Base-by-base conservation (phyloP, 2,797 vertebrate genomes). In the Myripristis murdjan region DNA sequence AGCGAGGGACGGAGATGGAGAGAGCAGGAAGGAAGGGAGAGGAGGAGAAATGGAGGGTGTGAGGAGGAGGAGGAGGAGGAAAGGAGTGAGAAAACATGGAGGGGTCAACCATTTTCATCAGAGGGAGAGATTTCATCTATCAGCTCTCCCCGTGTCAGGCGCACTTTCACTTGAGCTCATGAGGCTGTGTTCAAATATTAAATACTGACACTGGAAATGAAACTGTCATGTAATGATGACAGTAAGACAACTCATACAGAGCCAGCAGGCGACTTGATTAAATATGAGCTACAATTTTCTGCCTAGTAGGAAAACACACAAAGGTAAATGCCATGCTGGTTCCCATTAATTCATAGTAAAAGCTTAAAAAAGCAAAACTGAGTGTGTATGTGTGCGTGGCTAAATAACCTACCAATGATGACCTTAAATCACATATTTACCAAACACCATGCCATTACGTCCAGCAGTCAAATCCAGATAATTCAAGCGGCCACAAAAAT, bases 401-500 rank as follows among this genome's bases (percentile, higher is more conserved):
- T 14, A 6, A 24, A 26, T 26, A 26, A 4, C 18, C 33, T 35
- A 9, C 33, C 35, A 23, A 26, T 52, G 6, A 23, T 11, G 22
- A 23, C 24, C 20, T 52, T 12, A 12, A 23, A 60, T 64, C 22
- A 65, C 59, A 69, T 48, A 58, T 74, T 44, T 43, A 14, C 33
- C 6, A 54, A 33, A 56, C 22, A 35, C 18, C 54, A 56, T 56
- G 54, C 54, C 6, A 39, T 37, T 31, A 22, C 39, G 31, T 56
- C 10, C 52, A 35, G 28, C 57, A 43, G 39, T 43, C 41, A 46
- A 26, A 16, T 44, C 77, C 82, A 76, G 60, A 78, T 76, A 78
- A 78, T 80, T 78, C 55, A 76, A 69, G 77, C 55, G 64, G 70
- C 26, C 49, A 67, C 61, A 65, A 52, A 28, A 64, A 47, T 62